A percentile compares a stretch with the other conserved stretches of the same genome.
Evolutionary conservation across 2,113 vertebrate genomes (phyloP).

Genomic region (Hydrochoerus hydrochaeris): DNA sequence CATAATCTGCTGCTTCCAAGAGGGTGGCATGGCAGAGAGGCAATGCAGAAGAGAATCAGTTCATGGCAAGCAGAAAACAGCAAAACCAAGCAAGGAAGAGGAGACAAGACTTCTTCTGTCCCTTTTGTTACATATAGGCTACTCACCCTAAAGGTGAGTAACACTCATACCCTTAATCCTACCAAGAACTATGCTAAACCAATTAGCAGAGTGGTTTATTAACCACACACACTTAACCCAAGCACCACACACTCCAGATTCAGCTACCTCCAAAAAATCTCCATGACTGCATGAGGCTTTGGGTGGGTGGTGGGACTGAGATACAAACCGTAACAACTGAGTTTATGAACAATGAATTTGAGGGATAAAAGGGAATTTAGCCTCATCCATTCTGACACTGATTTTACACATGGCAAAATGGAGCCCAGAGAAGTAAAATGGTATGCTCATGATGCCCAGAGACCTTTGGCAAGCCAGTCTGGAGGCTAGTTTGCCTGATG

Average conservation of each 20-base stretch:
- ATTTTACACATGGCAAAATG: background rate
- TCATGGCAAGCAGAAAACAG: background rate
- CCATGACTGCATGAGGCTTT: too few species aligned
- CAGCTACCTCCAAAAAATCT: too few species aligned
- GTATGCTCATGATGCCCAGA: background rate
- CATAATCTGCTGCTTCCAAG: background rate
- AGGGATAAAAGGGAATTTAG: background rate
- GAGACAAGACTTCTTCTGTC: background rate
- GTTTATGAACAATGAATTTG: background rate
- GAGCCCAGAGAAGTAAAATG: background rate
- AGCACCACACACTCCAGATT: too few species aligned
- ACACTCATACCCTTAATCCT: background rate
- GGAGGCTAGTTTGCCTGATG: background rate
- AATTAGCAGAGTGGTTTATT: background rate
- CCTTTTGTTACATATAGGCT: background rate
- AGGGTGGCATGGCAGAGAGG: background rate
- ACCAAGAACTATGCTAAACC: background rate
- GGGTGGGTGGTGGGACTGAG: too few species aligned
- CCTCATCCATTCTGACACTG: background rate
- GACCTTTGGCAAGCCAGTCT: background rate
- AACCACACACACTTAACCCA: background rate
- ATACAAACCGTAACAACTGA: background rate
- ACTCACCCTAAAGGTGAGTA: background rate
- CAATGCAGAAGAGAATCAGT: background rate
- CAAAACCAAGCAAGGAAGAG: background rate